Percentiles rank a stretch among this genome's conserved stretches.
These are phyloP conservation scores for Sebastes oblongus DNA, from an alignment of 2,797 vertebrate species.

Conservation along the genomic window DNA sequence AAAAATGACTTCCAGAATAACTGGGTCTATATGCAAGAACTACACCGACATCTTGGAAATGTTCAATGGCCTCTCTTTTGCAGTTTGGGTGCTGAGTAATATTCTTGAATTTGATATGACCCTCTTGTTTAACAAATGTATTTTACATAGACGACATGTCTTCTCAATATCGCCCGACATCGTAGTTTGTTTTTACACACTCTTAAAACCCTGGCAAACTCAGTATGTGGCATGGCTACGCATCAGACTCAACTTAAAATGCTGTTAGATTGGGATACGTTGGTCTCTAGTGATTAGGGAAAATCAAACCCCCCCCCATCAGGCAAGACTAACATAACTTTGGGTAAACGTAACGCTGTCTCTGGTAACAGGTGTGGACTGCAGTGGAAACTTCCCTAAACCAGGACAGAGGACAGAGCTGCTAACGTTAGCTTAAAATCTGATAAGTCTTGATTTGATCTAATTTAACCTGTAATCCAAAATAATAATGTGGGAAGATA, in stretches of 20 bases:
- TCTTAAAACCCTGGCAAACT: not conserved
- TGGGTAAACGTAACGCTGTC: not conserved
- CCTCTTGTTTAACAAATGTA: too few species aligned
- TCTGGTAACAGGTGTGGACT: not conserved
- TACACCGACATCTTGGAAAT: too few species aligned
- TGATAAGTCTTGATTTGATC: not conserved
- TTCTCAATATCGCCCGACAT: too few species aligned
- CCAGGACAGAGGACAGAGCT: not conserved
- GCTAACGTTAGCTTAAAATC: not conserved
- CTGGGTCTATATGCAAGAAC: too few species aligned
- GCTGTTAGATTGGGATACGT: not conserved
- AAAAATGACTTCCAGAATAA: not conserved
- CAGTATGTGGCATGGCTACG: not conserved
- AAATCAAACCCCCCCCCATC: too few species aligned
- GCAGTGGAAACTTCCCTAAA: not conserved
- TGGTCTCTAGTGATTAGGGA: not conserved
- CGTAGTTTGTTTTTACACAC: too few species aligned
- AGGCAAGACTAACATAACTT: not conserved
- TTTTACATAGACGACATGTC: too few species aligned
- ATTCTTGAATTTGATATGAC: too few species aligned
- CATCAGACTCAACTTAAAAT: not conserved
- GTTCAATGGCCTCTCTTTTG: not conserved
- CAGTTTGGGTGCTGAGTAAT: not conserved
- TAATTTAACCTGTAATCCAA: not conserved
- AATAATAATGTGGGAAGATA: not conserved